Evolutionary conservation across 2,797 vertebrate genomes (phyloP), one percentile per base, ranked within the genome.

Genomic region (Ptychobarbus kaznakovi): DNA sequence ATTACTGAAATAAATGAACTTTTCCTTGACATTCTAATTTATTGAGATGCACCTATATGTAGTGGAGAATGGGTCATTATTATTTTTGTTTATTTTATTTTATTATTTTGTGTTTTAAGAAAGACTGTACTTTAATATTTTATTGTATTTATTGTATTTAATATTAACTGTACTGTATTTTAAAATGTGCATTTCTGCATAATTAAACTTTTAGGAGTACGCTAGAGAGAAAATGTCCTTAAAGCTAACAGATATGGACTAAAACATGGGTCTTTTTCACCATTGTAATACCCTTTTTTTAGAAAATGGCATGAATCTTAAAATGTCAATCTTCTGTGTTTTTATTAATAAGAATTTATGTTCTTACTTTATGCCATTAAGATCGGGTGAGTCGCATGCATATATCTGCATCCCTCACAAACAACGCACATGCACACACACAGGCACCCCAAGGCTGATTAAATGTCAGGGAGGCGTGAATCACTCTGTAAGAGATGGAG

Each of bases 401-500:
- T 53, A 66, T 61, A 58, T 44, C 72, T 72, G 69, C 40, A 80
- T 32, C 80, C 63, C 56, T 65, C 38, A 56, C 82, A 81, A 51
- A 66, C 61, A 44, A 46, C 65, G 38, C 42, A 51, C 73, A 82
- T 66, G 61, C 51, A 22, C 80, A 72, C 72, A 81, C 53, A 46
- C 82, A 78, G 58, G 35, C 18, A 49, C 70, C 86, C 87, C 56
- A 63, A 74, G 82, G 84, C 82, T 65, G 53, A 35, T 44, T 11
- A 82, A 86, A 90, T 89, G 89, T 81, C 87, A 89, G 53, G 25
- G 70, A 72, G 80, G 87, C 82, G 86, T 90, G 86, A 90, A 89
- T 89, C 86, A 87, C 51, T 76, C 80, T 79, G 73, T 56, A 78
- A 78, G 78, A 90, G 86, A 88, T 89, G 86, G 82, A 83, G 83